Base-by-base conservation (phyloP, 2,797 vertebrate species). In the Enteromius unitaeniatus region DNA sequence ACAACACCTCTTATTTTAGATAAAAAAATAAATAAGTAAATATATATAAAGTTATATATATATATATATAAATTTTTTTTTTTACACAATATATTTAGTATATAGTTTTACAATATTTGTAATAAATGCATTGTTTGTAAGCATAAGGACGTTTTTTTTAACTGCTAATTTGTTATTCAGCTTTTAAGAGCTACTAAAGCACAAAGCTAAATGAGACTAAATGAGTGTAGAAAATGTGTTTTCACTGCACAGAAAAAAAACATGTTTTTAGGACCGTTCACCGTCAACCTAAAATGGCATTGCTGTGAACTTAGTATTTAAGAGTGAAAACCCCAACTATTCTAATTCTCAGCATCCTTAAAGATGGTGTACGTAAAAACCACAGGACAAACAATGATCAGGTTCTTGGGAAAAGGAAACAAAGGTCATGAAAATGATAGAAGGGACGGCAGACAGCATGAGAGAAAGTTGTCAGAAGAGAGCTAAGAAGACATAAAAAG, bases 401-500 rank as follows among this genome's bases (percentile, higher is more conserved):
- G 19, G 45, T 72, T 75, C 80, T 65, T 75, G 65, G 72, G 51
- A 73, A 67, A 58, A 77, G 34, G 60, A 68, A 78, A 75, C 23
- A 72, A 40, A 74, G 81, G 70, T 53, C 42, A 45, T 7, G 62
- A 26, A 37, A 60, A 34, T 1, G 72, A 55, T 62, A 51, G 6
- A 23, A 31, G 37, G 58, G 47, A 58, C 15, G 17, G 40, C 8
- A 13, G 83, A 73, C 67, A 84, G 58, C 42, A 58, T 58, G 77
- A 64, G 77, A 79, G 83, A 84, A 74, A 73, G 77, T 73, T 68
- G 77, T 60, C 60, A 73, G 73, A 82, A 53, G 53, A 79, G 19
- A 79, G 42, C 55, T 23, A 82, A 47, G 42, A 76, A n/a, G 67
- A 84, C 60, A 79, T 42, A 69, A 62, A 79, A 80, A 84, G 53